Conservation (phyloP, 2,888 invertebrate genomes). For the Drosophila infuscata region DNA sequence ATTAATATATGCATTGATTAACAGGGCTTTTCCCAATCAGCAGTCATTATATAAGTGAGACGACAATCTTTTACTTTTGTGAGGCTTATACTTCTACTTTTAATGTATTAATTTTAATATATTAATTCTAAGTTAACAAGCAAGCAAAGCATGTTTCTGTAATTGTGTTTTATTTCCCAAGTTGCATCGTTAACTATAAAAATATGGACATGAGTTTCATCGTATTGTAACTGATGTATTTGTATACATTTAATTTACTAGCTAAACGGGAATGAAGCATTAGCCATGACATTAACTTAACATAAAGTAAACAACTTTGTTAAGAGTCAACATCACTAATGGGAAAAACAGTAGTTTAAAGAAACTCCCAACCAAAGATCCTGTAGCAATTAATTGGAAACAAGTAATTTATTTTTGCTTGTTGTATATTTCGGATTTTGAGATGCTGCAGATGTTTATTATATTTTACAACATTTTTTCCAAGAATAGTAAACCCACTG, state of each 20-base stretch:
- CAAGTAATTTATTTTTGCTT: too few species aligned
- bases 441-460: too few species aligned
- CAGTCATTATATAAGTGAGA: background rate
- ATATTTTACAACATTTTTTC: too few species aligned
- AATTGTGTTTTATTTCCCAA: background rate
- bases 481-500: too few species aligned
- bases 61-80: background rate
- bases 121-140: background rate
- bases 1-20: background rate
- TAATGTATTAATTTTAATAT: too few species aligned
- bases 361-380: background rate
- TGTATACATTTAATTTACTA: background rate
- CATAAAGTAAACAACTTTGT: slow-evolving; percentile 8
- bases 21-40: slow-evolving; percentile 2
- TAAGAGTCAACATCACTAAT: slow-evolving; percentile 7
- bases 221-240: background rate
- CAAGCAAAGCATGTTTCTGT: background rate
- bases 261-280: background rate
- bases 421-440: too few species aligned
- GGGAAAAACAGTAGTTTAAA: slow-evolving; percentile 41
- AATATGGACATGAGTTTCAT: background rate
- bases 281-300: background rate
- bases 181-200: background rate
- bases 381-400: slow-evolving; percentile 16
- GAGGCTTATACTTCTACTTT: too few species aligned